These are phyloP conservation scores for Epinotia bilunana DNA, from an alignment of 2,888 invertebrate genomes.

Conservation along the genomic window DNA sequence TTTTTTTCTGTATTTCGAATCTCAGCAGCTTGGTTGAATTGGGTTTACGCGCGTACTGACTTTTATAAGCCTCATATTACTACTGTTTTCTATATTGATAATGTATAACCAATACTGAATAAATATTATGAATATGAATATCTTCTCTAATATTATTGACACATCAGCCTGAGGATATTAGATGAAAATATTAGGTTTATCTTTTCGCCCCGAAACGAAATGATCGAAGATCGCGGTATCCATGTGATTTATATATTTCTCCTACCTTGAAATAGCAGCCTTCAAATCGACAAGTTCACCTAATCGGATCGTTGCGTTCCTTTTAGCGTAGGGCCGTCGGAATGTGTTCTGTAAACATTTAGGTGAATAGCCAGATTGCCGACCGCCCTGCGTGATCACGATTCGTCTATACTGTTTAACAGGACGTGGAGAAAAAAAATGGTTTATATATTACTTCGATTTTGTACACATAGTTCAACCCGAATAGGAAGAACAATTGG, in stretches of 20 bases:
- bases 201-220: too few species aligned
- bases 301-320: constrained; percentile 11
- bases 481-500: too few species aligned
- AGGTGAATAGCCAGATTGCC: neutral
- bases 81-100: too few species aligned
- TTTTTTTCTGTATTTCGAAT: constrained; percentile 1
- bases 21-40: neutral
- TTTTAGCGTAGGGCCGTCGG: constrained; percentile 52
- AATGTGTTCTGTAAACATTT: constrained; percentile 46
- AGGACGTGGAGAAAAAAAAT: constrained; percentile 18
- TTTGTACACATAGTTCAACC: neutral
- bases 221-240: too few species aligned
- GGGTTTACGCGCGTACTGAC: neutral
- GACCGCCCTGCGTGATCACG: constrained; percentile 17
- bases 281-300: constrained; percentile 15
- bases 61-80: neutral
- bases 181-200: too few species aligned
- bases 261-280: too few species aligned
- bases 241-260: too few species aligned
- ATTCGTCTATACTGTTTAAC: constrained; percentile 57
- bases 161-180: too few species aligned
- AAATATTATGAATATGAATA: too few species aligned
- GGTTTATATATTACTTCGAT: neutral
- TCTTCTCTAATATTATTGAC: too few species aligned
- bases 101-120: too few species aligned